Evolutionary conservation across 1,140 invertebrate species (phyloP), one percentile per base, ranked within the genome.

Genomic region (Eupristina koningsbergeri): DNA sequence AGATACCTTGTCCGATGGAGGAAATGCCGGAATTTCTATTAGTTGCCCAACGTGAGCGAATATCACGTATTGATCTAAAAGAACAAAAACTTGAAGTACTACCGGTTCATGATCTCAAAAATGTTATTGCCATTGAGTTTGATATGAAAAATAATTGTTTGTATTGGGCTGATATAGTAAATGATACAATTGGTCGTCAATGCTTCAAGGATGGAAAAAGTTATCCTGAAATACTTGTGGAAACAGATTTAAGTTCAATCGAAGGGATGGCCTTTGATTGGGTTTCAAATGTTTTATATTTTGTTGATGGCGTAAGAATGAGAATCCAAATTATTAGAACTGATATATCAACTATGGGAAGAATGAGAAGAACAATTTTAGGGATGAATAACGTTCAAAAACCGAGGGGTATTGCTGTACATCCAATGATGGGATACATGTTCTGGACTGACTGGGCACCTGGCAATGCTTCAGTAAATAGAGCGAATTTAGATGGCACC

Each of bases 361-460:
- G 95, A 88, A 96, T 97, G 95, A 92, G 97, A 77, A 94, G 94
- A 82, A 97, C 96, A 0, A 95, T 98, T 84, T 92, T 98, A 9
- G 94, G 94, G n/a, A 92, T 93, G 0, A 94, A 94, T 67, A 93
- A 93, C 87, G 90, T 98, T 64, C 95, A 95, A 50, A 97, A 97
- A 88, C 97, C 98, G 0, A 91, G 97, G 86, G 97, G 97, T 13
- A 97, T 99, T 76, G 97, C 96, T 0, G 94, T 98, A 0, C 97
- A 99, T 93, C 97, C 98, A 0, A 93, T 93, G 85, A 94, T 94
- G 81, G 97, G 97, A 26, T 97, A 96, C 86, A 93, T 98, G 88
- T 98, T 97, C 88, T 98, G 97, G 97, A 98, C 97, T 0, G 98
- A 99, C 90, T 99, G 98, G 98, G 96, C 97, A 29, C 93, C 93